Evolutionary conservation across 2,113 vertebrate genomes (phyloP), one percentile per base, ranked within the genome.

Genomic region (Vidua macroura): DNA sequence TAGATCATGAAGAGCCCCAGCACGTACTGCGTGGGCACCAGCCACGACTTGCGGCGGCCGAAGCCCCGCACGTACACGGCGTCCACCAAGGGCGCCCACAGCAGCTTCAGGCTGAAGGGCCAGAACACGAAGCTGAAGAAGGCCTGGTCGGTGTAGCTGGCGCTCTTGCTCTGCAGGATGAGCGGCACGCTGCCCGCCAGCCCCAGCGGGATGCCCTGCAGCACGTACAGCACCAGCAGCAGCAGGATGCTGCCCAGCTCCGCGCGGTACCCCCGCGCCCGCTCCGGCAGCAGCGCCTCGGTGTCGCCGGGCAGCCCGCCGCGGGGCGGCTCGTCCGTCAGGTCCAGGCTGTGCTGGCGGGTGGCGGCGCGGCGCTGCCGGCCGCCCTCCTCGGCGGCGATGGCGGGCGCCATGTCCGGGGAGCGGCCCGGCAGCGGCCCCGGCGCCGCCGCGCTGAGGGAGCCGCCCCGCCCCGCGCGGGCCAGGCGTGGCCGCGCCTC

Each of bases 101-200:
- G 97, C 92, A 99, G 96, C 92, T 99, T 99, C 66, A 99, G 98
- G 64, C 99, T 99, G 92, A 99, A 99, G 8, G 99, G 99, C 99
- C 99, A 99, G 88, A 99, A 99, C 55, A 99, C 99, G 28, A 99
- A 98, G 96, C 99, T 99, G 96, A 99, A 99, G 95, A 98, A 99
- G 43, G 99, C 99, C 91, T 99, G 99, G 96, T 99, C 99, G 31
- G 96, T 99, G 96, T 99, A 99, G 97, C 99, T 99, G 63, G 98
- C 98, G 3, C 83, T 99, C 94, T 98, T 99, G 96, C 99, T 98
- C 96, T 99, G 99, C 94, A 99, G 87, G 87, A 99, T 99, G 82
- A 99, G 98, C 6, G 99, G 99, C 41, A 99, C 98, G 97, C 99
- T 99, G 27, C 99, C 99, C 13, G 99, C 99, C 86, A 99, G 98